phyloP scores from a whole-genome alignment of 2,888 invertebrate genomes.

The Hanleya hanleyi region DNA sequence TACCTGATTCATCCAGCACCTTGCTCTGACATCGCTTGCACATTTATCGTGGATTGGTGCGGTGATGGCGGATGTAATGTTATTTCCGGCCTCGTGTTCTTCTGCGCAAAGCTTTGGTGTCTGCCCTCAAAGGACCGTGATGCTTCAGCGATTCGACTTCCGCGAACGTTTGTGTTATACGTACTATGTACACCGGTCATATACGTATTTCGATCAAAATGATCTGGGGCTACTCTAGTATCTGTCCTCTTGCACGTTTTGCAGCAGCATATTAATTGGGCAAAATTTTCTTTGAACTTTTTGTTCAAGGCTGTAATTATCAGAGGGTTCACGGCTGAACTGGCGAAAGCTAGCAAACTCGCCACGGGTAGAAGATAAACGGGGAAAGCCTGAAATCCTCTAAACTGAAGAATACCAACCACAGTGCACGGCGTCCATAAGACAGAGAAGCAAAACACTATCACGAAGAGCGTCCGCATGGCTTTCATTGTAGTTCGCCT shows the following conservation, averaged over 20 bases:
- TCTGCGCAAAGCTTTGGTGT: too few species aligned
- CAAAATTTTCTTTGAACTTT: slow-evolving; percentile 45
- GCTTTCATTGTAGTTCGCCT: slow-evolving; percentile 45
- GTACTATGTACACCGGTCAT: neutral
- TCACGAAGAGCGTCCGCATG: slow-evolving; percentile 48
- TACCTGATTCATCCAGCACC: too few species aligned
- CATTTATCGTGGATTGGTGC: too few species aligned
- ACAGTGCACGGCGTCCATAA: slow-evolving; percentile 45
- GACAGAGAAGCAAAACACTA: slow-evolving; percentile 38
- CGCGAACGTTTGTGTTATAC: neutral
- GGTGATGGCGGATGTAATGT: too few species aligned
- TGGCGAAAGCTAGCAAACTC: slow-evolving; percentile 44
- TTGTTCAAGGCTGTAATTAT: slow-evolving; percentile 48
- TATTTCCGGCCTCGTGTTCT: too few species aligned
- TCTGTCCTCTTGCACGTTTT: slow-evolving; percentile 16
- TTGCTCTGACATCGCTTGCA: too few species aligned
- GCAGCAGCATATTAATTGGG: slow-evolving; percentile 26
- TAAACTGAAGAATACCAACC: slow-evolving; percentile 34
- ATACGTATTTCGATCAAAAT: neutral
- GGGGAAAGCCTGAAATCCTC: neutral
- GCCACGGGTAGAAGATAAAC: slow-evolving; percentile 25
- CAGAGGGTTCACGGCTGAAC: slow-evolving; percentile 48
- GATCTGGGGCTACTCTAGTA: neutral
- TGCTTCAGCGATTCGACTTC: too few species aligned
- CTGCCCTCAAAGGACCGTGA: too few species aligned